These are phyloP conservation scores for Apocheima hispidaria DNA, from an alignment of 2,888 invertebrate genomes.

Conservation along the genomic window DNA sequence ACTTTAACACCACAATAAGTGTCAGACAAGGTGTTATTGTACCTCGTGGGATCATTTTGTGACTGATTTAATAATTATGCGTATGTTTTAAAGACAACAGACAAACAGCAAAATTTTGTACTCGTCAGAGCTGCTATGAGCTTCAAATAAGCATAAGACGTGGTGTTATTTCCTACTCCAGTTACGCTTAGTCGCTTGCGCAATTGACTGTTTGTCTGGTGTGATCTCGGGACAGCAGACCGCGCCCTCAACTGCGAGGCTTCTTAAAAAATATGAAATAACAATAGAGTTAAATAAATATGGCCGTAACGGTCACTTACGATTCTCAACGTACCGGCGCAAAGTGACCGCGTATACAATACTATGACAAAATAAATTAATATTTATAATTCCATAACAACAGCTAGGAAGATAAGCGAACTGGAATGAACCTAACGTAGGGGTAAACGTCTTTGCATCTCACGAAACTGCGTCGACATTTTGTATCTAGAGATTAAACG, in stretches of 20 bases:
- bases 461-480: neutral
- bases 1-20: no score
- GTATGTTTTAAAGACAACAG: neutral
- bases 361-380: constrained; percentile 50
- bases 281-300: constrained; percentile 69
- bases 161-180: no score
- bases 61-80: no score
- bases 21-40: no score
- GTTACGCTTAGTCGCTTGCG: neutral
- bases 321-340: constrained; percentile 10
- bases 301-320: constrained; percentile 58
- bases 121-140: neutral
- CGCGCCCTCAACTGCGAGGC: constrained; percentile 76
- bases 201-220: constrained; percentile 2
- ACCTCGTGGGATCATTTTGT: no score
- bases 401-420: constrained; percentile 50
- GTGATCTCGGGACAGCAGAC: constrained; percentile 33
- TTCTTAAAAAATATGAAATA: constrained; percentile 57
- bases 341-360: constrained; percentile 9
- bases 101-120: neutral
- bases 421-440: constrained; percentile 62
- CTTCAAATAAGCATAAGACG: no score
- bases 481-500: no score
- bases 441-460: constrained; percentile 25
- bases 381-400: constrained; percentile 47